These are phyloP conservation scores for Scyliorhinus canicula DNA, from an alignment of 2,797 vertebrate species.

Conservation along the genomic window DNA sequence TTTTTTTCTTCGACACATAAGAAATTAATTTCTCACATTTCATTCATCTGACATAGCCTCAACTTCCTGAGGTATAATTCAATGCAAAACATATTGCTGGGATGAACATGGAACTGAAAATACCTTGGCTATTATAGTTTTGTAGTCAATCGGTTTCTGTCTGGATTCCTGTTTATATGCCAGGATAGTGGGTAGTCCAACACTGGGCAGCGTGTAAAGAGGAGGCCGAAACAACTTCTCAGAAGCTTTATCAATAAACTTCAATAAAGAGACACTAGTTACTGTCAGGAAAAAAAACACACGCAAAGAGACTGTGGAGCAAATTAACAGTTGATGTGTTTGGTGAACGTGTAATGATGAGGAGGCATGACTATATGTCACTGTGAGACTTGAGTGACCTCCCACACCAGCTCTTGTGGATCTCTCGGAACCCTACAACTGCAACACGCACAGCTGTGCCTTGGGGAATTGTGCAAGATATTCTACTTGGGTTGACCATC, in stretches of 20 bases:
- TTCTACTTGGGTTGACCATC: too few relatives aligned
- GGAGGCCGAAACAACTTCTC: neutral
- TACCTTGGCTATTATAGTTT: neutral
- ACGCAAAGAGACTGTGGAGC: neutral
- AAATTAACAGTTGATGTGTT: neutral
- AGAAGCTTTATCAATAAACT: neutral
- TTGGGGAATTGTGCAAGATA: neutral
- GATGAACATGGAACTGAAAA: neutral
- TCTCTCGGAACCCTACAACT: neutral
- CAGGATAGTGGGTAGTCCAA: conserved; percentile 54
- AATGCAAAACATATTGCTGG: neutral
- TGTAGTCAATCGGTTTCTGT: neutral
- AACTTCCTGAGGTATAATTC: neutral
- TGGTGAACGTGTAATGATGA: neutral
- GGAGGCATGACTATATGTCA: neutral
- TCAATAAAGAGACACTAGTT: neutral
- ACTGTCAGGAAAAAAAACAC: neutral
- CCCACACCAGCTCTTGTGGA: neutral
- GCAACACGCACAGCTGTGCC: neutral
- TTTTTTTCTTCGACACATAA: neutral
- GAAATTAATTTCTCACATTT: neutral
- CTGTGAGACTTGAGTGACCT: neutral
- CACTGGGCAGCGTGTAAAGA: conserved; percentile 43
- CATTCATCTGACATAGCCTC: neutral
- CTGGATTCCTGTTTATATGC: conserved; percentile 49